Evolutionary conservation across 2,113 vertebrate genomes (phyloP).

Genomic region (Marmota flaviventris): DNA sequence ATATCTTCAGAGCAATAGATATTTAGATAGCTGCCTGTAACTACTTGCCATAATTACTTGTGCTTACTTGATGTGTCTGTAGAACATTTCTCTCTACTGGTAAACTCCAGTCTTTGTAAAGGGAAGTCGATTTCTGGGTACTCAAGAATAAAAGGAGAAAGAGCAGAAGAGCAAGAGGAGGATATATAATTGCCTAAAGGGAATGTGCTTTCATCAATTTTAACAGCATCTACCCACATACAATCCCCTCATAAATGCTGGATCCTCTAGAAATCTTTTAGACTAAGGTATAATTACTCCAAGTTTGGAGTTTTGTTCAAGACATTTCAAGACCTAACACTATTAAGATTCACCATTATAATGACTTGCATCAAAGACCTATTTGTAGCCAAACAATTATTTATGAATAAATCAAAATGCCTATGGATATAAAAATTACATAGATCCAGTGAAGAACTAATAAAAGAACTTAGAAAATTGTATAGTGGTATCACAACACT

Average conservation of each 20-base stretch:
- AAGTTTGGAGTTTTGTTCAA: not conserved
- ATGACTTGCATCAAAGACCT: not conserved
- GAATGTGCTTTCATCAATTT: not conserved
- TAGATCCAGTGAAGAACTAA: not conserved
- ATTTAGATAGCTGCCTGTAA: not conserved
- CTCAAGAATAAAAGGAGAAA: not conserved
- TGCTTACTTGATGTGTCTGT: not conserved
- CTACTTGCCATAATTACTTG: not conserved
- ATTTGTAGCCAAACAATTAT: constrained; percentile 18
- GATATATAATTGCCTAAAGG: not conserved
- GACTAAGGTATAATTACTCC: not conserved
- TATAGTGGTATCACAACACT: not conserved
- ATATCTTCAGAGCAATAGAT: constrained; percentile 8
- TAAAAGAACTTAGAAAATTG: constrained; percentile 13
- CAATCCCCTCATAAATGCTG: not conserved
- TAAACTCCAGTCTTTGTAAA: constrained; percentile 18
- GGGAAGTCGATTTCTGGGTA: not conserved
- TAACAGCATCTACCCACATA: not conserved
- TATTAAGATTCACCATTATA: not conserved
- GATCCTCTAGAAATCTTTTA: not conserved
- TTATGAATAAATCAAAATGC: constrained; percentile 53
- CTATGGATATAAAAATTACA: not conserved
- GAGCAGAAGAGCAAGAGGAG: not conserved
- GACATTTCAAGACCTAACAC: not conserved
- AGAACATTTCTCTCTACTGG: not conserved